Evolutionary conservation across 1,140 invertebrate species (phyloP), one percentile per base, ranked within the genome.

Genomic region (Heterodera schachtii): DNA sequence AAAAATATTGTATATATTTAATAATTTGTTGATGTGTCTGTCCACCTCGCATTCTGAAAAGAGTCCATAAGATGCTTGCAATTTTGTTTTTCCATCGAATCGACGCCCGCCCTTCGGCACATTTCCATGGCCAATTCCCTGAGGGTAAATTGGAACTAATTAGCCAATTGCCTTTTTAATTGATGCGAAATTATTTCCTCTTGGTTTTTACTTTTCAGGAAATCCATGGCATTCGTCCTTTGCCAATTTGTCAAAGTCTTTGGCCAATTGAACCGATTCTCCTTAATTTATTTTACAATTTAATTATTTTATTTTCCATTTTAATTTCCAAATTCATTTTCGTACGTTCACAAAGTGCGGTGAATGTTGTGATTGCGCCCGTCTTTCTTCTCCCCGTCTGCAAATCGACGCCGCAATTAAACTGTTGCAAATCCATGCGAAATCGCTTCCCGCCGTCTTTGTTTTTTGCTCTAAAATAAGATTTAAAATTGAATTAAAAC

Each of bases 341-440:
- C 77, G 9, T 78, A 78, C 77, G 46, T 78, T 78, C 77, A 46
- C 77, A 78, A 69, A 78, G 77, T 19, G 77, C 44, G 21, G 77
- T 69, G 31, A 78, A 69, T 69, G 77, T 70, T 13, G 77, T 78
- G 44, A 78, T 70, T 41, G n/a, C 49, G 47, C 77, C 70, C 44
- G 31, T 69, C 70, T 78, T 78, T 69, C 77, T 21, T 16, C 70
- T 41, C 47, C 77, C 77, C 66, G 77, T 60, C 70, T 70, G 64
- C 66, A 78, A 70, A 6, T 78, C 31, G 2, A 78, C 49, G 31
- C 77, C 77, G 49, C 77, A 78, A 46, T 78, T 49, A 49, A 69
- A 78, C 19, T 46, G 66, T 19, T 13, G 44, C 64, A 78, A 78
- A 7, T 78, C 77, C 31, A 13, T 16, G 3, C 77, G 64, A 47